These are phyloP conservation scores for Channallabes apus DNA, from an alignment of 2,797 vertebrate species.

Conservation along the genomic window DNA sequence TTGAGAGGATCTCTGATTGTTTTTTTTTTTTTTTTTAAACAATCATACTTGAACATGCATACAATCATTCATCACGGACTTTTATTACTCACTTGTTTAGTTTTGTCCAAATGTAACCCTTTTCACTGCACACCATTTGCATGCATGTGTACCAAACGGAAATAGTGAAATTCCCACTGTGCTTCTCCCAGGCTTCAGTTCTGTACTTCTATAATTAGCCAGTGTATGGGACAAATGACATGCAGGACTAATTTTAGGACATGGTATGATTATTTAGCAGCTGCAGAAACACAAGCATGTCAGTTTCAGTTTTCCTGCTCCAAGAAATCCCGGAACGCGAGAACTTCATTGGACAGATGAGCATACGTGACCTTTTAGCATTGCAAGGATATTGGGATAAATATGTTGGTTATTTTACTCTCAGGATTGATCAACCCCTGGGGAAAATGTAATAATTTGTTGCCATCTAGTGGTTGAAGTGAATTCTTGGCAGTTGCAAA, in stretches of 20 bases:
- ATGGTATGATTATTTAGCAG: slow-evolving; percentile 43
- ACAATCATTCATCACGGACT: background rate
- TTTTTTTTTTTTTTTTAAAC: background rate
- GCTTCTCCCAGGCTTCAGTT: slow-evolving; percentile 6
- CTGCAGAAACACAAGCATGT: slow-evolving; percentile 35
- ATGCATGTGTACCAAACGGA: background rate
- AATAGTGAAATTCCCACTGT: background rate
- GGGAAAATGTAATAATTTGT: background rate
- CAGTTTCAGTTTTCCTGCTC: slow-evolving; percentile 10
- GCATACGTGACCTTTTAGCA: slow-evolving; percentile 22
- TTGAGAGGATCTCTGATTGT: background rate
- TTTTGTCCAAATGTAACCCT: background rate
- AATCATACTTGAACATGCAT: background rate
- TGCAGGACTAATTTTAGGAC: slow-evolving; percentile 45
- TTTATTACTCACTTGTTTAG: background rate
- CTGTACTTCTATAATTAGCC: slow-evolving; percentile 37
- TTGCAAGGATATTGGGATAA: background rate
- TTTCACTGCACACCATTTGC: background rate
- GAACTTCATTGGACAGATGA: slow-evolving; percentile 14
- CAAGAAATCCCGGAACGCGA: slow-evolving; percentile 4
- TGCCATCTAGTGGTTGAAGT: slow-evolving; percentile 43
- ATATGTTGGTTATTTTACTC: background rate
- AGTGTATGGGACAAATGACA: slow-evolving; percentile 22
- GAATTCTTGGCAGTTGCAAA: background rate
- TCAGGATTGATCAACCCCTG: background rate